A percentile compares a stretch with the other conserved stretches of the same genome.
Evolutionary conservation across 2,113 vertebrate genomes (phyloP).

Genomic region (Canis aureus): DNA sequence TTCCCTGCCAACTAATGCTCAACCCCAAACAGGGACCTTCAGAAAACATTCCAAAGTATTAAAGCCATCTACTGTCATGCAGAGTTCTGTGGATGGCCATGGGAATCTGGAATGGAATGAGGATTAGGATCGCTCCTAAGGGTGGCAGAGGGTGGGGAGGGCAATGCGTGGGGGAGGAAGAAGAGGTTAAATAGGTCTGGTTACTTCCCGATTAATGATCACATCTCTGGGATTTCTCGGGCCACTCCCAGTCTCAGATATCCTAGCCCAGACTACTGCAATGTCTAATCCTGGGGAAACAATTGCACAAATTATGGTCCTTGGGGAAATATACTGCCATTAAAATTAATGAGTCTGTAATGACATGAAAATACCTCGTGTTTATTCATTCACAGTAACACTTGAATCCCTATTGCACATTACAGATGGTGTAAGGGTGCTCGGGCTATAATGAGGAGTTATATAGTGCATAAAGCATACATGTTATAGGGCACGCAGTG

Average conservation of each 20-base stretch:
- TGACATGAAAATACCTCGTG: constrained; percentile 18
- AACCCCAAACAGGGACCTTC: neutral
- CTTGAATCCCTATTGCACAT: neutral
- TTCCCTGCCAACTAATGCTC: constrained; percentile 28
- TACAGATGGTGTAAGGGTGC: neutral
- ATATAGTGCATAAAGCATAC: neutral
- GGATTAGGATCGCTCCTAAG: neutral
- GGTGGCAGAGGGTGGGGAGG: too few species aligned
- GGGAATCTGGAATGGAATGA: neutral
- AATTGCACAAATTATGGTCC: neutral
- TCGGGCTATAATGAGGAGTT: neutral
- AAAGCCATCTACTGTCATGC: neutral
- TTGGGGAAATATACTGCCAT: neutral
- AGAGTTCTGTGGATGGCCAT: neutral
- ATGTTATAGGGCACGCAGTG: neutral
- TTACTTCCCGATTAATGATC: neutral
- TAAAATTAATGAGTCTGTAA: constrained; percentile 51
- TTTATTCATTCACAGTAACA: constrained; percentile 3
- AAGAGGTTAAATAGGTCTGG: neutral
- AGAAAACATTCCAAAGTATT: constrained; percentile 15
- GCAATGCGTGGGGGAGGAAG: neutral
- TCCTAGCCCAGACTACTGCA: neutral
- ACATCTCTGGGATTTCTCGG: neutral
- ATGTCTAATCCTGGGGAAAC: neutral
- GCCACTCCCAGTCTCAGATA: neutral